These are phyloP conservation scores for Alca torda DNA, from an alignment of 2,797 vertebrate species.

Conservation along the genomic window DNA sequence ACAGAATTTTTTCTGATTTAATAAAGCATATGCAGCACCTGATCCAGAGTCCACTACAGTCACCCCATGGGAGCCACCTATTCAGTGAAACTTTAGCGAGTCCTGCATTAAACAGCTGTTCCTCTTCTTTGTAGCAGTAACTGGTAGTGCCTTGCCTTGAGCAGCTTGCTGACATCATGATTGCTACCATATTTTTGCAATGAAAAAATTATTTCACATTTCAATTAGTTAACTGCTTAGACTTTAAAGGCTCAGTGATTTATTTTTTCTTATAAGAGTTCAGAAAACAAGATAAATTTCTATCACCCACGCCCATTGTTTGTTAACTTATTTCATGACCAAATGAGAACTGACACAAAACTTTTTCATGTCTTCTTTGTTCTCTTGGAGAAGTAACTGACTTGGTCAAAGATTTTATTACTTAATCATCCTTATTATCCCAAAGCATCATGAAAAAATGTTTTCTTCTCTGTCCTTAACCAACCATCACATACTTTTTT, in stretches of 20 bases:
- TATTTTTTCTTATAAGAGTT: background rate
- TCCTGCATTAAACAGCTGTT: background rate
- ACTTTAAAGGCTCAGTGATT: background rate
- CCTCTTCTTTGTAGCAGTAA: background rate
- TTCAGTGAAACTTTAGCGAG: background rate
- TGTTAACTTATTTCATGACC: background rate
- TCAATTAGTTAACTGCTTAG: conserved; percentile 37
- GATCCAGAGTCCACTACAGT: background rate
- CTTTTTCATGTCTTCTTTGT: background rate
- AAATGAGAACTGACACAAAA: background rate
- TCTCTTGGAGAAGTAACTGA: background rate
- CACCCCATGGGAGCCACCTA: background rate
- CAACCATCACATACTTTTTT: background rate
- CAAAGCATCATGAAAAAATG: background rate
- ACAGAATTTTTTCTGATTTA: background rate
- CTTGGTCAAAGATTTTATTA: background rate
- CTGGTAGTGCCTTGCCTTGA: background rate
- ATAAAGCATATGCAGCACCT: background rate
- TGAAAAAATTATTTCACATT: background rate
- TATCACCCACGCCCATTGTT: background rate
- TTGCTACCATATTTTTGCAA: background rate
- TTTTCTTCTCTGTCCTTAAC: background rate
- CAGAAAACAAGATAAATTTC: background rate
- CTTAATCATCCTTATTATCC: background rate
- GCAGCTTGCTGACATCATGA: background rate